Evolutionary conservation across 2,888 invertebrate species (phyloP), one percentile per base, ranked within the genome.

Genomic region (Acrobasis repandana): DNA sequence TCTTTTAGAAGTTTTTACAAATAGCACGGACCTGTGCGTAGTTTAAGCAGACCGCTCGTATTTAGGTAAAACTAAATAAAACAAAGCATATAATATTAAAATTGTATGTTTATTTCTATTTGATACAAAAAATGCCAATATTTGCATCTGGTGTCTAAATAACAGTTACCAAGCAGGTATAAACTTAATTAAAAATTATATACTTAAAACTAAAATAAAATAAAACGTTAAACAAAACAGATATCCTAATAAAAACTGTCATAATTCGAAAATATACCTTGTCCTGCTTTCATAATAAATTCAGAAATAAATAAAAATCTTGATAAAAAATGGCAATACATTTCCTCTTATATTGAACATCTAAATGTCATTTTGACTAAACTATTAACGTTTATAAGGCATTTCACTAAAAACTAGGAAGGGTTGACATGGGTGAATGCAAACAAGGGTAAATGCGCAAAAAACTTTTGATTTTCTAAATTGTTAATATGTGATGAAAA

Each of bases 311-410:
- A 43, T 28, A 28, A 28, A 28, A 28, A 5, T 20, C 20, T 20
- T 20, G 2, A 20, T 5, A 28, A 28, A 28, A 28, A 28, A 28
- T 28, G 28, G 8, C 2, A 28, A 28, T 28, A 28, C 28, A 28
- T 28, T 43, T 14, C 1, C n/a, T 43, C 11, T 43, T 43, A 43
- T 43, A n/a, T 43, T n/a, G 14, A 43, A 43, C 43, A n/a, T 2
- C 43, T 43, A 49, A 49, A 49, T 15, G 49, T 49, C 9, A 50
- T 9, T 28, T 8, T n/a, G 1, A 14, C 50, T 49, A 20, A 9
- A 49, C 60, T 63, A 63, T 61, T 64, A 62, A 62, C 61, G 49
- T 59, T 59, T 56, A 48, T 66, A 67, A 67, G 67, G 67, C 67
- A 64, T 63, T 59, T 56, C 61, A 61, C 61, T 56, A 50, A 36